Evolutionary conservation across 2,797 vertebrate species (phyloP).

Genomic region (Enteromius afrohamiltoni): DNA sequence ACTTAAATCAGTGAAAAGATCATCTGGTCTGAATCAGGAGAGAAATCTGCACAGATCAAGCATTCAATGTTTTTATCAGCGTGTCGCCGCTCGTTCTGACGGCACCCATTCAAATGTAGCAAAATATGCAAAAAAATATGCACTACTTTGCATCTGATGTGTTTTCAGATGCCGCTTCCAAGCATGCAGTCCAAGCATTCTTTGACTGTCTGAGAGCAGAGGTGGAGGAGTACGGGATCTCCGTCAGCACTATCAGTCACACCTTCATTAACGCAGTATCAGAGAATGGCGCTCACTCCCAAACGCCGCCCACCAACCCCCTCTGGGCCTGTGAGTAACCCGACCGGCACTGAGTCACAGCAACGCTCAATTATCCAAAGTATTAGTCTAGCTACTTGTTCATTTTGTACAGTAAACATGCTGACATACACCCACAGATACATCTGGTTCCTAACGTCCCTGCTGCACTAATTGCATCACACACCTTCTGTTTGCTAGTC

Average conservation of each 20-base stretch:
- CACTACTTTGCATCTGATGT: not conserved
- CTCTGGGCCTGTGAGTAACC: conserved; percentile 83
- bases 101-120: not conserved
- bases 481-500: not conserved
- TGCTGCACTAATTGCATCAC: not conserved
- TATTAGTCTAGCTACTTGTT: not conserved
- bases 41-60: not conserved
- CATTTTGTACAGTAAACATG: not conserved
- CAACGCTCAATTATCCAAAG: not conserved
- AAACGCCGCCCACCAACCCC: conserved; percentile 68
- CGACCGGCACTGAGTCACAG: not conserved
- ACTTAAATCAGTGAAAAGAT: not conserved
- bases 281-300: conserved; percentile 47
- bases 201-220: conserved; percentile 95
- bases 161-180: conserved; percentile 88
- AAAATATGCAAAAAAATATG: not conserved
- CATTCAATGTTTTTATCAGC: not conserved
- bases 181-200: conserved; percentile 92
- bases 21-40: not conserved
- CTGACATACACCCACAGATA: not conserved
- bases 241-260: conserved; percentile 91
- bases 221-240: conserved; percentile 90
- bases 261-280: conserved; percentile 85
- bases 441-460: not conserved
- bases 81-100: not conserved